Percentiles rank a stretch among this genome's conserved stretches.
Evolutionary conservation across 2,797 vertebrate species (phyloP).

Genomic region (Darevskia nairensis): DNA sequence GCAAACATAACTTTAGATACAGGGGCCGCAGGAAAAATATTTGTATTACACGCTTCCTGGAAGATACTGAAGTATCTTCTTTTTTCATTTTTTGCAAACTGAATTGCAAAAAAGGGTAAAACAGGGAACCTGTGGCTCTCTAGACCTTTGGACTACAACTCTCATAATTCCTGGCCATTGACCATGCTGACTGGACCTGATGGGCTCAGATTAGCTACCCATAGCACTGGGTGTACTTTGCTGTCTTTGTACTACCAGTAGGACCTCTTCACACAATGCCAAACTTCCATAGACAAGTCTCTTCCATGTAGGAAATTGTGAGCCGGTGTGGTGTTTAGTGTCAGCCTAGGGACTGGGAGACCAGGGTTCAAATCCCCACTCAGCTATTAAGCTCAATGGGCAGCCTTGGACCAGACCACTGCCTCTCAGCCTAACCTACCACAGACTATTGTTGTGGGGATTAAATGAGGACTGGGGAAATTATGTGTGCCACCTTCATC

Average conservation of each 20-base stretch:
- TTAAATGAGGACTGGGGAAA: no score
- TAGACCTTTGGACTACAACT: not conserved
- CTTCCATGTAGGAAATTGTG: not conserved
- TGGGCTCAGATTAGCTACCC: no score
- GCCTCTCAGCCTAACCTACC: no score
- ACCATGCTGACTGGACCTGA: not conserved
- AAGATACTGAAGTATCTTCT: not conserved
- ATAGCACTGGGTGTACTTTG: not conserved
- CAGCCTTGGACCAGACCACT: no score
- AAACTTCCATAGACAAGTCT: not conserved
- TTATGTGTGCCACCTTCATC: no score
- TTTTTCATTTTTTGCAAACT: slow-evolving; percentile 6
- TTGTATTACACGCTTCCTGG: slow-evolving; percentile 23
- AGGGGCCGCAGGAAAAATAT: slow-evolving; percentile 2
- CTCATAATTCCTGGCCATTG: not conserved
- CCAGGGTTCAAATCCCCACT: no score
- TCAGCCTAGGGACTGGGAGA: no score
- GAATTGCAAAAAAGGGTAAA: not conserved
- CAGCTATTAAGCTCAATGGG: no score
- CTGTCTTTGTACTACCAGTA: not conserved
- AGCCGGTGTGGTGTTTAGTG: no score
- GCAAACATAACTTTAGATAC: not conserved
- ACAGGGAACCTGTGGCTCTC: not conserved
- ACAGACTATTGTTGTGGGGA: no score
- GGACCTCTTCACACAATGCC: not conserved